These are phyloP conservation scores for Drosophila kokeensis DNA, from an alignment of 2,888 invertebrate species.

Conservation along the genomic window DNA sequence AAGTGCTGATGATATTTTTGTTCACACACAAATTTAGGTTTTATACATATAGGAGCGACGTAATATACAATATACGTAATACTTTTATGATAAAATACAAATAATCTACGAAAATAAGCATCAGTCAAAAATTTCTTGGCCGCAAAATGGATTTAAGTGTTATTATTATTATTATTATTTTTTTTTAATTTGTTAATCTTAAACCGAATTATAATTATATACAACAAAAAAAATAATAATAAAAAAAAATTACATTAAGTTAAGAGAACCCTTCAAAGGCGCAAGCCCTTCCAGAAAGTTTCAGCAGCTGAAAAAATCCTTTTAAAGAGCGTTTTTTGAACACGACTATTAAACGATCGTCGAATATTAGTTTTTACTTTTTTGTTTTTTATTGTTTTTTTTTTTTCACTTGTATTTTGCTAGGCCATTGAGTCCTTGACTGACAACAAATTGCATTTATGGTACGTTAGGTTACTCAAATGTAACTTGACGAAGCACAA, in stretches of 20 bases:
- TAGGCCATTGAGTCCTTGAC: slow-evolving; percentile 83
- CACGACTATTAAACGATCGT: slow-evolving; percentile 17
- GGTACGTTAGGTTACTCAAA: slow-evolving; percentile 69
- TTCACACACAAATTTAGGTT: slow-evolving; percentile 83
- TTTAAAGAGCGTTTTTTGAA: slow-evolving; percentile 16
- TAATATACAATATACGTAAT: slow-evolving; percentile 73
- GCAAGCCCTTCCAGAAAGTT: slow-evolving; percentile 26
- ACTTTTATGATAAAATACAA: slow-evolving; percentile 71
- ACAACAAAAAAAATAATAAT: slow-evolving; percentile 20
- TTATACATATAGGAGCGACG: slow-evolving; percentile 74
- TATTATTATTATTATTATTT: background rate
- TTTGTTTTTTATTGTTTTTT: background rate
- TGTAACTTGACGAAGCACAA: slow-evolving; percentile 76
- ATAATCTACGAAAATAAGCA: slow-evolving; percentile 77
- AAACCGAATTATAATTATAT: slow-evolving; percentile 23
- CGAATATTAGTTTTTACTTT: background rate
- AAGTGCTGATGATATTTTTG: slow-evolving; percentile 85
- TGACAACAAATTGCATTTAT: slow-evolving; percentile 76
- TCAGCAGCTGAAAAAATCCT: slow-evolving; percentile 31
- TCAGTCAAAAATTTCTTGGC: slow-evolving; percentile 85
- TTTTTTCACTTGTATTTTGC: slow-evolving; percentile 60
- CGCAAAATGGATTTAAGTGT: slow-evolving; percentile 68
- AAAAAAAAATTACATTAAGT: slow-evolving; percentile 7
- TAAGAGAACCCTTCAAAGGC: slow-evolving; percentile 20
- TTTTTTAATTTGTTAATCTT: slow-evolving; percentile 5